Evolutionary conservation across 2,888 invertebrate species (phyloP).

Genomic region (Lomographa bimaculata): DNA sequence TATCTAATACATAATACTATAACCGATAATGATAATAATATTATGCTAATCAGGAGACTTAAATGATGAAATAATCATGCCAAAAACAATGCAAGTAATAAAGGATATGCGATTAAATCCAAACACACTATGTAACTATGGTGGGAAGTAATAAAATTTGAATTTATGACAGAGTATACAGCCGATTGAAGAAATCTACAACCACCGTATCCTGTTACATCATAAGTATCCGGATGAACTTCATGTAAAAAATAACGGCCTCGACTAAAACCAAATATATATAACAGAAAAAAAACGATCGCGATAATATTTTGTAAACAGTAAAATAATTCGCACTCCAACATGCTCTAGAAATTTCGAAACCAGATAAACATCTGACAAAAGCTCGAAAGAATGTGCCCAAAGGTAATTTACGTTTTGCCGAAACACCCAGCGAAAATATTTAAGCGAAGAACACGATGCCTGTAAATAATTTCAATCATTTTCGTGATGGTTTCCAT

Average conservation of each 20-base stretch:
- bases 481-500: conserved; percentile 65
- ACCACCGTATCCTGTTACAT: conserved; percentile 41
- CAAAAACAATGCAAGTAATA: conserved; percentile 4
- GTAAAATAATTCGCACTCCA: not conserved
- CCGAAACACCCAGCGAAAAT: conserved; percentile 41
- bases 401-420: conserved; percentile 45
- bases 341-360: conserved; percentile 5
- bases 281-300: too few relatives aligned
- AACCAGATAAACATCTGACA: conserved; percentile 26
- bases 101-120: conserved; percentile 39
- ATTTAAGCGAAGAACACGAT: conserved; percentile 38
- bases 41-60: too few relatives aligned
- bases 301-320: not conserved
- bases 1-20: too few relatives aligned
- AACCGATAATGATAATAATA: too few relatives aligned
- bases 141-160: conserved; percentile 52
- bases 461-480: conserved; percentile 61
- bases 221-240: conserved; percentile 39
- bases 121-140: conserved; percentile 30
- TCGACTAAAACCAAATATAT: too few relatives aligned
- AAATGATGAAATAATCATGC: too few relatives aligned
- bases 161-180: conserved; percentile 36
- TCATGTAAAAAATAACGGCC: conserved; percentile 19
- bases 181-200: conserved; percentile 45
- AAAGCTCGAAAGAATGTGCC: conserved; percentile 33